A percentile compares a stretch with the other conserved stretches of the same genome.
Conservation (phyloP, 2,888 invertebrate species). For the Netelia virgata region DNA sequence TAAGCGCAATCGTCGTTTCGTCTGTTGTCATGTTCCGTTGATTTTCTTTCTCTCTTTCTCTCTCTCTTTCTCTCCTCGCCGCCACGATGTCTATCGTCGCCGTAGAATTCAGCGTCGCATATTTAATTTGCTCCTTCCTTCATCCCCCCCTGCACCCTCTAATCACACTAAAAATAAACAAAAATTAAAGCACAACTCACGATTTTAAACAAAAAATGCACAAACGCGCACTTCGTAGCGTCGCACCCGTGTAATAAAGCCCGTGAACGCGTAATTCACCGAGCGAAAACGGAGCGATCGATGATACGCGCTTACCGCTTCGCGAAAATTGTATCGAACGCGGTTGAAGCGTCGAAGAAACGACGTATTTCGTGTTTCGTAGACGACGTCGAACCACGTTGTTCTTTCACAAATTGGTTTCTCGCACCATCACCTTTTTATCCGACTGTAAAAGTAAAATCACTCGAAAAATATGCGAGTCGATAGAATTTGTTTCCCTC, state of each 20-base stretch:
- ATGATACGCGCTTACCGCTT: neutral
- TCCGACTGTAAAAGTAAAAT: too few species aligned
- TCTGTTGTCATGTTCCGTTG: slow-evolving; percentile 20
- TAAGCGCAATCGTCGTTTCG: slow-evolving; percentile 31
- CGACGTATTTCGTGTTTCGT: neutral
- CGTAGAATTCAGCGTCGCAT: slow-evolving; percentile 27
- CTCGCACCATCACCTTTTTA: too few species aligned
- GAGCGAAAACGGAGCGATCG: neutral
- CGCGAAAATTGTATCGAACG: too few species aligned
- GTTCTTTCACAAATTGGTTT: neutral
- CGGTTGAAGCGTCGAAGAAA: neutral
- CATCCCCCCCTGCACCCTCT: neutral
- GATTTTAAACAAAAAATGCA: neutral
- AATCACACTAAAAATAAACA: neutral
- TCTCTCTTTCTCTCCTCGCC: neutral
- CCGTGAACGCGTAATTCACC: neutral
- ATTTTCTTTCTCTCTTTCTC: slow-evolving; percentile 10
- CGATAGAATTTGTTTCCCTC: too few species aligned
- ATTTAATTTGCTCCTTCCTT: neutral
- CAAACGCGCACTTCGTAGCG: neutral
- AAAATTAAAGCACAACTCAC: neutral
- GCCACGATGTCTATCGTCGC: neutral
- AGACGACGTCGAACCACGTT: neutral
- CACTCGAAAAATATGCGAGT: too few species aligned
- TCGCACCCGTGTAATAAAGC: neutral